These are phyloP conservation scores for Venustaconcha ellipsiformis DNA, from an alignment of 1,140 invertebrate species.

Conservation along the genomic window DNA sequence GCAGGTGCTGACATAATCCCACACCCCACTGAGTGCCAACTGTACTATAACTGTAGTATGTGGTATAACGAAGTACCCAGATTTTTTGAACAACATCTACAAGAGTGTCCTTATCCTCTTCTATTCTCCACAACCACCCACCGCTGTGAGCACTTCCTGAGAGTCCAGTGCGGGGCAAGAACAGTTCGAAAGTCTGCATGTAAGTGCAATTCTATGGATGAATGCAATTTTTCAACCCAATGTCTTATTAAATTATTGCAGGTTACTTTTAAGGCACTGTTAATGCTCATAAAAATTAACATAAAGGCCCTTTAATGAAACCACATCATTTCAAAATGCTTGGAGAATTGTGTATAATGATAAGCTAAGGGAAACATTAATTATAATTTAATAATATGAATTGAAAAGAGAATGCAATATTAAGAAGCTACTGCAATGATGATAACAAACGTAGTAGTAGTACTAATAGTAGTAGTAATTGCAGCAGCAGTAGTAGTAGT, in stretches of 20 bases:
- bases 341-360: not conserved
- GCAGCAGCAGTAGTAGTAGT: too few species aligned
- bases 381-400: too few species aligned
- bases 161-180: conserved; percentile 36
- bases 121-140: conserved; percentile 21
- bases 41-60: too few species aligned
- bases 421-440: too few species aligned
- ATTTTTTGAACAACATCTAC: not conserved
- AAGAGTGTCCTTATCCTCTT: conserved; percentile 36
- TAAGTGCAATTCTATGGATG: conserved; percentile 16
- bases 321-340: not conserved
- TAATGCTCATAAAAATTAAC: not conserved
- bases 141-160: conserved; percentile 27
- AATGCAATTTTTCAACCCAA: not conserved
- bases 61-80: too few species aligned
- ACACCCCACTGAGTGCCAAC: too few species aligned
- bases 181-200: conserved; percentile 34
- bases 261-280: not conserved
- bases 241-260: not conserved
- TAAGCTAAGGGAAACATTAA: not conserved
- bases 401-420: too few species aligned
- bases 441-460: too few species aligned
- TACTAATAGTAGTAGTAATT: too few species aligned
- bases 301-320: not conserved
- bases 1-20: too few species aligned